Base-by-base conservation (phyloP, 1,140 invertebrate genomes). In the Drosophila dunni region DNA sequence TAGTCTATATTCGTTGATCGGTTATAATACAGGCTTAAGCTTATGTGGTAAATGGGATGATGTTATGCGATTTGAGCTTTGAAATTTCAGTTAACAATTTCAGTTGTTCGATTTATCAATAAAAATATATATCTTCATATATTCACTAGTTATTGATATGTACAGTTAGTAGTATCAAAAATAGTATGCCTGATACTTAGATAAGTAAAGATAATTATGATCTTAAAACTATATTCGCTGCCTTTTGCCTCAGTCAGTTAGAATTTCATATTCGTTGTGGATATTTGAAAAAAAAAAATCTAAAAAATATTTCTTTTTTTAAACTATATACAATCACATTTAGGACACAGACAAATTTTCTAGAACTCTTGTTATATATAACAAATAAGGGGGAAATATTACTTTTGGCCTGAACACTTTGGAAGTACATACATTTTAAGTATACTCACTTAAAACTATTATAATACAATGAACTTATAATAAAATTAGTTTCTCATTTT, bases 351-450 rank as follows among this genome's bases (percentile, higher is more conserved):
- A 75, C 24, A 64, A 68, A 68, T 53, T 53, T 51, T 20, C 33
- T 44, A 20, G 45, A 44, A 46, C 33, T 51, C 50, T 53, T 8
- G 20, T 56, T 58, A 61, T 58, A 60, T 10, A 34, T 63, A 67
- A 64, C 56, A 57, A 72, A 50, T 66, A 61, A 29, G 78, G 66
- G 58, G 64, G 64, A 51, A 56, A 63, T 69, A 68, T 79, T 77
- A 83, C 76, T 88, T 88, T 88, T 86, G 83, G 83, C 79, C 82
- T 86, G 83, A 86, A 86, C 83, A 86, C 83, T 86, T 86, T 86
- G 83, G 83, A 83, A 86, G 83, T 84, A 75, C 65, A 68, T 75
- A 65, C 46, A 69, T 57, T 29, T 65, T 38, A 40, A 38, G 11
- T 36, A 17, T n/a, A 54, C 13, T 42, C 42, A 29, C 6, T 29